Percentiles rank a stretch among this genome's conserved stretches.
Evolutionary conservation across 2,797 vertebrate species (phyloP).

Genomic region (Borostomias antarcticus): DNA sequence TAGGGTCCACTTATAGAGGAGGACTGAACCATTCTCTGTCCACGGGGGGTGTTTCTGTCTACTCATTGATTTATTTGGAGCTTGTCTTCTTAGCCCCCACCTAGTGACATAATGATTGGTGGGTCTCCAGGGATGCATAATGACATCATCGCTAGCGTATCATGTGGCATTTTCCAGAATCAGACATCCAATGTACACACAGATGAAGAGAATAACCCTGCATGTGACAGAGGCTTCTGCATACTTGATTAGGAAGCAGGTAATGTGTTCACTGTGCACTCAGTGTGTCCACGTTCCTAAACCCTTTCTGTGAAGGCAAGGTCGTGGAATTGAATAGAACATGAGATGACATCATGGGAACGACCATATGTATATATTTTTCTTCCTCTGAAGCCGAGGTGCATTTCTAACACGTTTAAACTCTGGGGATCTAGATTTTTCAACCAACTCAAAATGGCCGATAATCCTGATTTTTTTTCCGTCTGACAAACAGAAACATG

Average conservation of each 20-base stretch:
- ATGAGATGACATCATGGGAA: not conserved
- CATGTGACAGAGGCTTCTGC: not conserved
- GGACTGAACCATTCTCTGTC: slow-evolving; percentile 4
- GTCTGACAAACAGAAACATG: no score
- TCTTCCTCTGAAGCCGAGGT: no score
- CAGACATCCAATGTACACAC: slow-evolving; percentile 16
- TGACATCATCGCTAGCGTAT: slow-evolving; percentile 64
- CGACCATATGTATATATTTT: not conserved
- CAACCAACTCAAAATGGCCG: no score
- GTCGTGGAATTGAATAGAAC: not conserved
- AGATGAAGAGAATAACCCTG: not conserved
- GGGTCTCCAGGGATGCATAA: slow-evolving; percentile 34
- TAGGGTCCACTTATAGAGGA: not conserved
- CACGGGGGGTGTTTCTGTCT: slow-evolving; percentile 10
- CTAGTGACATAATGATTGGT: slow-evolving; percentile 55
- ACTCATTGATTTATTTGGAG: slow-evolving; percentile 56
- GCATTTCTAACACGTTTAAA: no score
- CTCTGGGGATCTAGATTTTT: no score
- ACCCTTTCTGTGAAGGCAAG: not conserved
- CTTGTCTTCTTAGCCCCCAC: slow-evolving; percentile 33
- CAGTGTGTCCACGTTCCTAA: not conserved
- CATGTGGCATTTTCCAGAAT: slow-evolving; percentile 53
- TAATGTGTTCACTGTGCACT: not conserved
- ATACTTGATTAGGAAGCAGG: not conserved
- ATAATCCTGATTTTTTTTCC: no score